Base-by-base conservation (phyloP, 2,888 invertebrate genomes). In the Linyphia triangularis region DNA sequence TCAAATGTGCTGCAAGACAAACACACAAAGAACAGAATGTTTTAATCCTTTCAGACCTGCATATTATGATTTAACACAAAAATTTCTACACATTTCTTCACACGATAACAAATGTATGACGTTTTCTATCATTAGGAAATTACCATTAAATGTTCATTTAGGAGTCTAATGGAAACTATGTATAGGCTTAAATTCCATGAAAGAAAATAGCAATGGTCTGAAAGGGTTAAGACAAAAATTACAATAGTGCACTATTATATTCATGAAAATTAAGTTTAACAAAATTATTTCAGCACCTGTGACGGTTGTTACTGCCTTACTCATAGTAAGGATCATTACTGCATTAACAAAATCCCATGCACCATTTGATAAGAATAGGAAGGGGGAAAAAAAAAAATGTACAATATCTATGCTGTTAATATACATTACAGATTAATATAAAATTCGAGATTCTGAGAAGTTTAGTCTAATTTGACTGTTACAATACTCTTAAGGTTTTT, bases 371-470 rank as follows among this genome's bases (percentile, higher is more conserved):
- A n/a, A n/a, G n/a, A n/a, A n/a, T n/a, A n/a, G n/a, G 51, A 43
- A 24, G 57, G 51, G 43, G 40, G 77, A 69, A 77, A 65, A 69
- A 78, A 40, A 22, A 13, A 72, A 81, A 75, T 37, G 19, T 63
- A 79, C 85, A 88, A 9, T 51, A 65, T 57, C 86, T 81, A 88
- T 30, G 51, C 67, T 37, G 63, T 33, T 85, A 78, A 77, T 78
- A n/a, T 79, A 78, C 85, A 85, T 37, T 79, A 75, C 67, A 59
- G 43, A 63, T 85, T 65, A 77, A 75, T 88, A 88, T 63, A 88
- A 88, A 88, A 70, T 83, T 61, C 65, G 88, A 88, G 88, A 88
- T 88, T 88, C 88, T 78, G 78, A 63, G 24, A 51, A 78, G 51
- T 88, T 81, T 59, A 77, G 30, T 65, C 88, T 88, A 83, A 57